Evolutionary conservation across 1,140 invertebrate genomes (phyloP), one percentile per base, ranked within the genome.

Genomic region (Ladona fulva): DNA sequence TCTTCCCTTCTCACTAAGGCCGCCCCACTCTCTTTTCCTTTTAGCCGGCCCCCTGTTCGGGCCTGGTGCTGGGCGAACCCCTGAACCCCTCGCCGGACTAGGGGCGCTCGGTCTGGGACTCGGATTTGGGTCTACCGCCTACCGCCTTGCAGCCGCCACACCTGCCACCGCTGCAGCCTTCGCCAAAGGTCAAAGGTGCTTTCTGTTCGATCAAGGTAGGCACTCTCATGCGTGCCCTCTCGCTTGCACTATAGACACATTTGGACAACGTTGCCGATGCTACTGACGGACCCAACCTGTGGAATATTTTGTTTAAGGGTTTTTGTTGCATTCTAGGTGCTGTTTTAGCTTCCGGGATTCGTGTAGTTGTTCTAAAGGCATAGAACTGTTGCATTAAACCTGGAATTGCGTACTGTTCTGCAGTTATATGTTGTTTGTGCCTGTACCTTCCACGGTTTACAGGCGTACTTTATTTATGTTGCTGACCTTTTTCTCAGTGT

Each of bases 191-290:
- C 85, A 66, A 66, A 66, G 86, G 81, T 85, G 84, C 85, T 84
- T 87, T 86, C 85, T 85, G 81, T 86, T 86, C 85, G 86, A 86
- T 83, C 86, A 87, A 87, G 86, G 86, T 87, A 87, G 86, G 86
- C 83, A 82, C 82, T 80, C n/a, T n/a, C n/a, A n/a, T n/a, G n/a
- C 81, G 80, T 8, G 29, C 80, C 83, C 84, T 83, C 84, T 84
- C 85, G 82, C 85, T n/a, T 84, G 83, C 84, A 84, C 83, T 79
- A 75, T 77, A 19, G 42, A 22, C 42, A 22, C 78, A 73, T 29
- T 77, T 52, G 19, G 74, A 52, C 77, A 75, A 16, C n/a, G 59
- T 25, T 44, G 73, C 77, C 42, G 25, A 22, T 75, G 10, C 79
- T 29, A n/a, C n/a, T n/a, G n/a, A n/a, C n/a, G 8, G 29, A 37